Base-by-base conservation (phyloP, 2,797 vertebrate species). In the Lacerta viridis region DNA sequence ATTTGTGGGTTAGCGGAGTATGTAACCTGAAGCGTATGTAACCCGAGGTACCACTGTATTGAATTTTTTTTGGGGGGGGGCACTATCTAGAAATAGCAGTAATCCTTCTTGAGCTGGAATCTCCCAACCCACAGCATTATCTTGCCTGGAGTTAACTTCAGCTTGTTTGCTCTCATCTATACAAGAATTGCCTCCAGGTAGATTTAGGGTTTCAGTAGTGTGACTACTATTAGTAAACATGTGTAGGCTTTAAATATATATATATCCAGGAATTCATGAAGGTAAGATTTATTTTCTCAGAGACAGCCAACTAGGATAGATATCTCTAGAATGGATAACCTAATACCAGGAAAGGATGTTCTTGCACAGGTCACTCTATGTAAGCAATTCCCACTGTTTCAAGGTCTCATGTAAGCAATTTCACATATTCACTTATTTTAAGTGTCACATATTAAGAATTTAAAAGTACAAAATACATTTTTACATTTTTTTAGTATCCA, bases 401-500 rank as follows among this genome's bases (percentile, higher is more conserved):
- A 79, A n/a, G 50, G 20, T 80, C 1, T 50, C 76, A 79, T 55
- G 13, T 23, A 83, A 2, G n/a, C 84, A 13, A 66, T 86, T 86
- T 0, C 1, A 43, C 55, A 2, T 8, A 61, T 93, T 92, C 29
- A 74, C 0, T 83, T 83, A 80, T n/a, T 72, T 83, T 55, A 90
- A 74, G 4, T 25, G 41, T 88, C 18, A 9, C 78, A 81, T 55
- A 11, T 91, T 41, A 83, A 0, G 36, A 68, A 90, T 3, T 86
- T 11, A 2, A 90, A 86, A 7, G 86, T 85, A 89, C 36, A 55
- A 92, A 88, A 55, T 55, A 55, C 13, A 55, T 55, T 15, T 55
- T 55, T n/a, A n/a, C 5, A 77, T 69, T 88, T 68, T 92, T 78
- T 61, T 74, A 87, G 64, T 93, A 94, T 93, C 59, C 84, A 89